Base-by-base conservation (phyloP, 2,113 vertebrate species). In the Corydoras maculifer region DNA sequence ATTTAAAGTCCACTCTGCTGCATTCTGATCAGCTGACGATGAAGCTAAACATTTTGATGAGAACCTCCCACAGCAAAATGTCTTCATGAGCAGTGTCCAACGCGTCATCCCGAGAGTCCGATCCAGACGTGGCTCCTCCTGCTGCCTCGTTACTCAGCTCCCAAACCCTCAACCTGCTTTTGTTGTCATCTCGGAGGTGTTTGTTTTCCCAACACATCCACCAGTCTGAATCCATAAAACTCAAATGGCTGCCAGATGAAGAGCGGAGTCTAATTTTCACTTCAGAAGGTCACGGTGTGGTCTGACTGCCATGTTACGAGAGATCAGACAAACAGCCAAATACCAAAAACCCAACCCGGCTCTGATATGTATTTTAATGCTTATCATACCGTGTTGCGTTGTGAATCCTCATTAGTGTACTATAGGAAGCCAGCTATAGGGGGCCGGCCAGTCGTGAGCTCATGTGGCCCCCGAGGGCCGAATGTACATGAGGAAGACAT, bases 401-500 rank as follows among this genome's bases (percentile, higher is more conserved):
- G 55, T 43, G 11, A 9, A 43, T 8, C 51, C 50, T 64, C 61
- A 71, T 71, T 71, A 63, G 51, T 29, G 29, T 30, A 43, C 69
- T 7, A 30, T 43, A 62, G 69, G 61, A 12, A 49, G 12, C 29
- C 32, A 32, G 7, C 9, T 62, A 32, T 25, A 54, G 4, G 29
- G 51, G 49, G 61, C 60, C 61, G 43, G 53, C 43, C 48, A 70
- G 12, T 35, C 15, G 59, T 70, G 68, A 70, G 62, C 60, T 71
- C 31, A 63, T 48, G 69, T 14, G 69, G 69, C 61, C 69, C 69
- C 51, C 9, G 50, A 48, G 69, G 60, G 60, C 69, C 60, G 25
- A 7, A 8, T 29, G 50, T 48, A 75, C 67, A 74, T 57, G 53
- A 74, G 66, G 73, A 74, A 69, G 18, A 50, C 54, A 64, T 75